A percentile compares a stretch with the other conserved stretches of the same genome.
phyloP scores from a whole-genome alignment of 2,888 invertebrate genomes.

The Panzeria rudis region DNA sequence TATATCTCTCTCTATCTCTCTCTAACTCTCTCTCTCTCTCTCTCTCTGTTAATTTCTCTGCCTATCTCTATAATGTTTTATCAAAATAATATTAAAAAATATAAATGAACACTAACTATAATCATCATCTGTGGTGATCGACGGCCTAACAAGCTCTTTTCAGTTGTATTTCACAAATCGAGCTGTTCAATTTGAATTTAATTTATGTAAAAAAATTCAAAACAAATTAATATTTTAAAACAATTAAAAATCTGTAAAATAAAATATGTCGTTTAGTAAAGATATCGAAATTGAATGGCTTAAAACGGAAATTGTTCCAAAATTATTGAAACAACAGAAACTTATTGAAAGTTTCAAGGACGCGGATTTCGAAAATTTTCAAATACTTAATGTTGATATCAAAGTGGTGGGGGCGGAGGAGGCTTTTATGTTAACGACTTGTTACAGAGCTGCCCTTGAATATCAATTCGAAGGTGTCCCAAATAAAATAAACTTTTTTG shows the following conservation, averaged over 20 bases:
- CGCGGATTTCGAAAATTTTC: conserved; percentile 66
- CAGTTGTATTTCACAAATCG: conserved; percentile 46
- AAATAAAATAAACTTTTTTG: conserved; percentile 74
- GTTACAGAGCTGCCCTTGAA: conserved; percentile 77
- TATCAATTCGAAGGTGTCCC: conserved; percentile 73
- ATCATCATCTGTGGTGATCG: not conserved
- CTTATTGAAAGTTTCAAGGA: conserved; percentile 62
- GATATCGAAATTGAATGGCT: conserved; percentile 76
- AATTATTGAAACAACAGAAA: conserved; percentile 73
- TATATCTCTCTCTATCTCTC: too few species aligned
- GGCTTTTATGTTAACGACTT: conserved; percentile 80
- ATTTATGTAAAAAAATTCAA: not conserved
- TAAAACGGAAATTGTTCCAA: conserved; percentile 72
- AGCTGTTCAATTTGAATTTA: conserved; percentile 6
- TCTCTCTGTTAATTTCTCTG: too few species aligned
- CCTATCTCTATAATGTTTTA: too few species aligned
- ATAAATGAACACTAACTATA: not conserved
- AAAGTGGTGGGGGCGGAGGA: conserved; percentile 77
- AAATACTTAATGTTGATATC: conserved; percentile 74
- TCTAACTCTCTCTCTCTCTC: too few species aligned
- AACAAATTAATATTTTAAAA: not conserved
- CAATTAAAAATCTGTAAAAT: too few species aligned
- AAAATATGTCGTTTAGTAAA: conserved; percentile 35
- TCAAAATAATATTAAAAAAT: not conserved
- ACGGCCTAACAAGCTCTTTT: not conserved